Base-by-base conservation (phyloP, 2,113 vertebrate species). In the Gobius niger region DNA sequence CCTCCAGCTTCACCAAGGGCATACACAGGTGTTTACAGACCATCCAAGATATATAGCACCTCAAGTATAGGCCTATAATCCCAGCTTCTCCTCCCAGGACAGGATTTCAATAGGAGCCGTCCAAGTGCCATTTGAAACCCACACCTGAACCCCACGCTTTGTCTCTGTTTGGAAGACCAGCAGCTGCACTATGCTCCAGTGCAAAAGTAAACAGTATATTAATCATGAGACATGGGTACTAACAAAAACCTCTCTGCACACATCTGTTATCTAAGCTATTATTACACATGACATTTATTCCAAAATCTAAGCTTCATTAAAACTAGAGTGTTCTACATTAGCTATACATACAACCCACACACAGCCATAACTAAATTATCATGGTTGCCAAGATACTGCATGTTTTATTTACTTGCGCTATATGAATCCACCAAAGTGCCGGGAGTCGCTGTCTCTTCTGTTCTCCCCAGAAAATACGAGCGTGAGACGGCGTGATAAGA, bases 361-460 rank as follows among this genome's bases (percentile, higher is more conserved):
- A 34, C 75, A 54, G 63, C 44, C 68, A 72, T 63, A 72, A 72
- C 47, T 19, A 67, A 47, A 70, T 56, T 54, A 69, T 76, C 62
- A 83, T 71, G 74, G 81, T 70, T 56, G 59, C 51, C 64, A 71
- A 72, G 44, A 68, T 47, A 73, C 14, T 1, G 50, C 49, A 71
- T 77, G 46, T 83, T 77, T 79, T 70, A 67, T 77, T 77, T 46
- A 70, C 24, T 12, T 46, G 65, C n/a, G 42, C 67, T 34, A 56
- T 41, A 56, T 50, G 53, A 57, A 71, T 77, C 44, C 16, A 69
- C 47, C 44, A 51, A n/a, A 63, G 51, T 53, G 54, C 5, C 0
- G 2, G 46, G 47, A 13, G 10, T 24, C 1, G 7, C 3, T 63
- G 68, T 61, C 61, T 54, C 16, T 19, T 68, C n/a, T 62, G 1